Base-by-base conservation (phyloP, 2,888 invertebrate genomes). In the Conomelus anceps region DNA sequence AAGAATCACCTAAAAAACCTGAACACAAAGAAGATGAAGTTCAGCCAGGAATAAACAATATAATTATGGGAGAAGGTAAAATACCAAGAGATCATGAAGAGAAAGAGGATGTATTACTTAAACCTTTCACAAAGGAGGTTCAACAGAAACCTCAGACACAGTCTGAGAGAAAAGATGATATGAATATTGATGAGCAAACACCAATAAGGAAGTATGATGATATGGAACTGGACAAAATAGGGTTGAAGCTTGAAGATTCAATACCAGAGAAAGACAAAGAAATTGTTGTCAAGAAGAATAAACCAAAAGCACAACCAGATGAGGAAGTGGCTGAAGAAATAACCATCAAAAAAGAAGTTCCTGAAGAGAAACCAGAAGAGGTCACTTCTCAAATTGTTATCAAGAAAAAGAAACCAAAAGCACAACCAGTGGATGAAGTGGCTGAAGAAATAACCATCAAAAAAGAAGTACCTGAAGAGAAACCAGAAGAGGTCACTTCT, bases 41-140 rank as follows among this genome's bases (percentile, higher is more conserved):
- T 89, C 20, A 86, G 3, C 88, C 90, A 63, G 86, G 90, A 91
- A 22, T 90, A 91, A 89, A 93, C 93, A 91, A 88, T 88, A 22
- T 89, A 90, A 86, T 34, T 91, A 41, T 91, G 22, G 91, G 91
- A 3, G 91, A 91, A 90, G 92, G 92, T 7, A 91, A 90, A 88
- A 92, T 93, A 20, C 93, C 92, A 89, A 92, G 92, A 63, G 91
- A 92, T 91, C 91, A 92, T 92, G 91, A 91, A 91, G 89, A 91
- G 86, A 84, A 92, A n/a, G 94, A 94, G 91, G 92, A 92, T 41
- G 93, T 95, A 0, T 94, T 93, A 85, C 92, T 95, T 17, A 95
- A 94, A 92, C 63, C 89, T 88, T 84, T 87, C 85, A 22, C 92
- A 0, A 92, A 91, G 90, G 91, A 92, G 89, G 90, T 90, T 91